These are phyloP conservation scores for Craseonycteris thonglongyai DNA, from an alignment of 2,113 vertebrate species.

Conservation along the genomic window DNA sequence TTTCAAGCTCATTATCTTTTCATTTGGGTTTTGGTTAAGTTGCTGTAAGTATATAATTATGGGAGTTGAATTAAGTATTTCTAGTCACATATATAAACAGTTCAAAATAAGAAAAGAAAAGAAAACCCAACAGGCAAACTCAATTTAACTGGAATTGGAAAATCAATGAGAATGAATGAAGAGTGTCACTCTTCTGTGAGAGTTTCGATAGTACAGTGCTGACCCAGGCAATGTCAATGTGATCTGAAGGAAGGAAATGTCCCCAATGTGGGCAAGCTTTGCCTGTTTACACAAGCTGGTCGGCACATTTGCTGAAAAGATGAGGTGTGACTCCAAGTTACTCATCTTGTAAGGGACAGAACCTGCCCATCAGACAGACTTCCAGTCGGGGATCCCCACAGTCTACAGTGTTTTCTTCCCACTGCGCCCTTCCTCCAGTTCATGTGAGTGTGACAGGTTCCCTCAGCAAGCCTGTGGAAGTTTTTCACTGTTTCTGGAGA, in stretches of 20 bases:
- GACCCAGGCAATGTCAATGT: conserved; percentile 55
- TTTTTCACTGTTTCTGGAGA: background rate
- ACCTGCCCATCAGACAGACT: accelerated
- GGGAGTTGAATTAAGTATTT: conserved; percentile 46
- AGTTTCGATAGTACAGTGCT: conserved; percentile 68
- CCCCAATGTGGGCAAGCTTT: background rate
- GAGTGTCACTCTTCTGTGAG: conserved; percentile 24
- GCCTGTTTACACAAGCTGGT: background rate
- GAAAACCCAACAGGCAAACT: no score
- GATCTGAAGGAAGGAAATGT: background rate
- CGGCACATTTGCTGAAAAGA: background rate
- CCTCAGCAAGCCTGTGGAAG: background rate
- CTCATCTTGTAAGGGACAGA: background rate
- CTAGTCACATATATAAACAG: conserved; percentile 52
- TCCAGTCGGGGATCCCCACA: accelerated
- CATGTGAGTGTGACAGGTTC: accelerated
- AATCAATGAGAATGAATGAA: conserved; percentile 75
- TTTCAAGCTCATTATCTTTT: conserved; percentile 43
- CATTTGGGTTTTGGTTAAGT: conserved; percentile 28
- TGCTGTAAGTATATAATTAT: background rate
- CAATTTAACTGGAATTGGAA: conserved; percentile 76
- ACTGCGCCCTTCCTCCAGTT: accelerated
- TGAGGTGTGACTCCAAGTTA: background rate
- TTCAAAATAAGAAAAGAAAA: background rate
- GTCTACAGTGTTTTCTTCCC: background rate